Conservation (phyloP, 2,888 invertebrate species). For the Allygus modestus region DNA sequence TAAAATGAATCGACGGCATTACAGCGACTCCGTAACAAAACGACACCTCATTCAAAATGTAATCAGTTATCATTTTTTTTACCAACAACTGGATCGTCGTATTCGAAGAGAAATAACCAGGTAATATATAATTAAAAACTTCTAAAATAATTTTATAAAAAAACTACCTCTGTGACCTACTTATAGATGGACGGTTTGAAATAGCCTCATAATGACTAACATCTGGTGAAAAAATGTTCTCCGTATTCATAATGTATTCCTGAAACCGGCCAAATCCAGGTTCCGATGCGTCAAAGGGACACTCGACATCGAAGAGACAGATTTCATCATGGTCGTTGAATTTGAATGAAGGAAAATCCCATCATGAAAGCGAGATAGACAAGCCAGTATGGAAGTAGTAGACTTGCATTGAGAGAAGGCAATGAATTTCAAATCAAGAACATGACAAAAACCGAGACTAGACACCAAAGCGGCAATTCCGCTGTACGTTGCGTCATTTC, state of each 20-base stretch:
- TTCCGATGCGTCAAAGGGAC: background rate
- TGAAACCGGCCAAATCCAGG: background rate
- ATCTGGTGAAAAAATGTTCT: too few relatives aligned
- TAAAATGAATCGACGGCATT: too few relatives aligned
- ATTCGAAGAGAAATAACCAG: too few relatives aligned
- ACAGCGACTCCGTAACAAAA: too few relatives aligned
- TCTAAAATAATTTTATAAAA: too few relatives aligned
- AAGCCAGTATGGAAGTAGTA: conserved; percentile 21
- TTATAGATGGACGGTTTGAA: too few relatives aligned
- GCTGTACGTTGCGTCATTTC: background rate
- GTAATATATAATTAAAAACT: too few relatives aligned
- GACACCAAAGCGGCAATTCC: conserved; percentile 14
- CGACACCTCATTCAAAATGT: too few relatives aligned
- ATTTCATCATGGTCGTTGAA: conserved; percentile 10
- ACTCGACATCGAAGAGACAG: background rate
- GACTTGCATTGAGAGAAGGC: conserved; percentile 1
- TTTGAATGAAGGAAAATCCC: conserved; percentile 27
- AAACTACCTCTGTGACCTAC: too few relatives aligned
- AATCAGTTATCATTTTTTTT: too few relatives aligned
- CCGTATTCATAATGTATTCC: background rate
- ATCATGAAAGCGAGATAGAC: background rate
- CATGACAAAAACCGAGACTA: conserved; percentile 51
- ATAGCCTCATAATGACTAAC: too few relatives aligned
- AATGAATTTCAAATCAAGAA: conserved; percentile 52
- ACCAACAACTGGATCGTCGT: too few relatives aligned